These are phyloP conservation scores for Myotis planiceps DNA, from an alignment of 2,797 vertebrate genomes.

Conservation along the genomic window DNA sequence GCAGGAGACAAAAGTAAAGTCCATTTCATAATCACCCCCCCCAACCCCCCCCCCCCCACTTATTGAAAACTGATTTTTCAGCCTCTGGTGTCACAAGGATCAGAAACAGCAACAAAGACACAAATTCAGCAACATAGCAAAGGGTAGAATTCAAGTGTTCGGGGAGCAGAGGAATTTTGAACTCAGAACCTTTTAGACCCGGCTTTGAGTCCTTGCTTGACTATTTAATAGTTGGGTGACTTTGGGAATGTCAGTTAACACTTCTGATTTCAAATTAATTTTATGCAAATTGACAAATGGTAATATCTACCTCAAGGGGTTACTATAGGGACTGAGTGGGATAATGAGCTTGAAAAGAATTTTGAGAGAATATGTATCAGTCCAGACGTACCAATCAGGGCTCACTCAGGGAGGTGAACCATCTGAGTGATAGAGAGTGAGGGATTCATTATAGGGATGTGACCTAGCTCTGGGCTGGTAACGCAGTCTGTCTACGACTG, in stretches of 20 bases:
- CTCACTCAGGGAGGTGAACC: neutral
- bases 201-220: neutral
- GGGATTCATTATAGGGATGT: neutral
- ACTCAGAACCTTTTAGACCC: neutral
- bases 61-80: conserved; percentile 11
- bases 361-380: neutral
- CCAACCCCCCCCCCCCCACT: too few species aligned
- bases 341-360: neutral
- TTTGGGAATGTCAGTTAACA: neutral
- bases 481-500: neutral
- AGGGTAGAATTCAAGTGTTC: neutral
- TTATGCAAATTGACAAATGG: neutral
- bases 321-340: neutral
- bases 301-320: neutral
- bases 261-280: neutral
- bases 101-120: neutral
- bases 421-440: neutral
- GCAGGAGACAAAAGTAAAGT: neutral
- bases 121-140: neutral
- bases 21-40: neutral
- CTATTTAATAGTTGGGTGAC: neutral
- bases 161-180: neutral
- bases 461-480: neutral
- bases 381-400: neutral
- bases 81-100: neutral